These are phyloP conservation scores for Ceyx margarethae DNA, from an alignment of 2,113 vertebrate genomes.

Conservation along the genomic window DNA sequence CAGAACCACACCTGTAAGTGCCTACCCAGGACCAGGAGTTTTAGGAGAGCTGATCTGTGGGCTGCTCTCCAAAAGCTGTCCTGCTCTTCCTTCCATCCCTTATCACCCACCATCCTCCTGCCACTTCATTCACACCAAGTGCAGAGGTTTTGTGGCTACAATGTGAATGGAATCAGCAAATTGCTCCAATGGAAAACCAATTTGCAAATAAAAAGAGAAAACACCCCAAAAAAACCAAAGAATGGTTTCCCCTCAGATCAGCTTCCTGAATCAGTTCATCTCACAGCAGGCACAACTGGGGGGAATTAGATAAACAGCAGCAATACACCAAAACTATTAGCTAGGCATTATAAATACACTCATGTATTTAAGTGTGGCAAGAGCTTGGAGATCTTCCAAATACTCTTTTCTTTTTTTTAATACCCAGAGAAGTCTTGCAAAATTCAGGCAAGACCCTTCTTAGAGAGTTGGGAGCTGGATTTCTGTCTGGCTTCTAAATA, in stretches of 20 bases:
- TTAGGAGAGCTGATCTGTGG: not conserved
- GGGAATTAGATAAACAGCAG: not conserved
- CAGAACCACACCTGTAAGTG: not conserved
- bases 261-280: not conserved
- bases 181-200: conserved; percentile 19
- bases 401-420: not conserved
- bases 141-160: accelerated
- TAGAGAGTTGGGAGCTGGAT: not conserved
- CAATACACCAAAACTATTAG: not conserved
- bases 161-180: accelerated
- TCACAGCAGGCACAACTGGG: not conserved
- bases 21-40: not conserved
- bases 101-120: not conserved
- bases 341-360: not conserved
- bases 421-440: not conserved
- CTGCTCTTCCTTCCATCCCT: conserved; percentile 11
- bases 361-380: not conserved
- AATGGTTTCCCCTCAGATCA: not conserved
- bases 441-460: not conserved
- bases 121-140: not conserved
- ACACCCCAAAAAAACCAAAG: too few relatives aligned
- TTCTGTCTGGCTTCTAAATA: not conserved
- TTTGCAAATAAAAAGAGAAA: not conserved
- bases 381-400: not conserved
- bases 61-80: not conserved